A percentile compares a stretch with the other conserved stretches of the same genome.
phyloP scores from a whole-genome alignment of 2,797 vertebrate genomes.

The Poecilia wingei region DNA sequence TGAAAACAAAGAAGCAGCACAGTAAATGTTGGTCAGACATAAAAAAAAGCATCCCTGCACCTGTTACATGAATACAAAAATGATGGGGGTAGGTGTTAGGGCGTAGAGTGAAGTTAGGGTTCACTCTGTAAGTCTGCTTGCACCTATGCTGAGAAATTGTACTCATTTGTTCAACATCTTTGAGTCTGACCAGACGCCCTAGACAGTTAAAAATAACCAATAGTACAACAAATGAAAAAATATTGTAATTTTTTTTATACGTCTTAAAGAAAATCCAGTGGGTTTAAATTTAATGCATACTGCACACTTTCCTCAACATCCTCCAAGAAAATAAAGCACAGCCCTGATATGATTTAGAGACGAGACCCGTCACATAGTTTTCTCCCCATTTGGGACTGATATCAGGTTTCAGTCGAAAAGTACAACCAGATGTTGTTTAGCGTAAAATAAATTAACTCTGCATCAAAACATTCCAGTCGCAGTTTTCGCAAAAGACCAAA shows the following conservation, averaged over 20 bases:
- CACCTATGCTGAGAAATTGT: background rate
- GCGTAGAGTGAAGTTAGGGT: background rate
- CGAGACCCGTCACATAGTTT: background rate
- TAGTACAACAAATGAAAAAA: background rate
- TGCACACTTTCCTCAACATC: background rate
- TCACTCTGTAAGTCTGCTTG: background rate
- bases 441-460: background rate
- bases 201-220: background rate
- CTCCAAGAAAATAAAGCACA: background rate
- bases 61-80: background rate
- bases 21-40: background rate
- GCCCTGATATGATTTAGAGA: constrained; percentile 1
- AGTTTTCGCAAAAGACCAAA: background rate
- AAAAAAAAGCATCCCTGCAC: background rate
- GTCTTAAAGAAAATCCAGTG: background rate
- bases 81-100: background rate
- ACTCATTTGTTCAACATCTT: background rate
- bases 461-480: background rate
- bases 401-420: background rate
- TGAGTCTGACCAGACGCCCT: background rate
- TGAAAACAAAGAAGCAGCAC: background rate
- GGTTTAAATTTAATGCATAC: background rate
- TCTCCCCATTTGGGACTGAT: background rate
- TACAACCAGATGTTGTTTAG: constrained; percentile 20
- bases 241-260: background rate